Percentiles rank a stretch among this genome's conserved stretches.
phyloP scores from a whole-genome alignment of 2,113 vertebrate genomes.

The Mirounga angustirostris region DNA sequence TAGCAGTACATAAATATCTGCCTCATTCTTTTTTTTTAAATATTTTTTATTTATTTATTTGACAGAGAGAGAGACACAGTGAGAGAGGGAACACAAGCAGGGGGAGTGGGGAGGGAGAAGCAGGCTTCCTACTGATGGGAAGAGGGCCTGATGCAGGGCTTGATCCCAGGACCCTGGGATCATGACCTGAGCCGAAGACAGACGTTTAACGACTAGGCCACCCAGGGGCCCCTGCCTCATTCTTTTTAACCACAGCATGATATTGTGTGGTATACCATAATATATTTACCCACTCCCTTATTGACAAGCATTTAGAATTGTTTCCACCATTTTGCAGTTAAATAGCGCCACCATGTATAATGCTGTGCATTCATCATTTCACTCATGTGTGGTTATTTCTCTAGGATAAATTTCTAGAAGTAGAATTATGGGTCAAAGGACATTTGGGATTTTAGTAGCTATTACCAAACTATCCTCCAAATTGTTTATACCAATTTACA shows the following conservation, averaged over 20 bases:
- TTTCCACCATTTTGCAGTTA: background rate
- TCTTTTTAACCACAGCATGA: conserved; percentile 13
- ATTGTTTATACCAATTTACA: conserved; percentile 30
- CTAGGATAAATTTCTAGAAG: conserved; percentile 1
- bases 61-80: too few species aligned
- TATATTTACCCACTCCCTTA: background rate
- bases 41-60: too few species aligned
- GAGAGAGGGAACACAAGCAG: too few species aligned
- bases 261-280: background rate
- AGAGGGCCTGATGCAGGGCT: too few species aligned
- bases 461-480: background rate
- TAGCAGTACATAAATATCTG: background rate
- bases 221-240: background rate
- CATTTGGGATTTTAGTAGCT: background rate
- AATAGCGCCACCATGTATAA: background rate
- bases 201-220: too few species aligned
- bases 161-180: too few species aligned
- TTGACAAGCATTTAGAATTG: background rate
- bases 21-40: background rate
- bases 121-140: too few species aligned
- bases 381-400: background rate
- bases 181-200: too few species aligned
- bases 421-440: conserved; percentile 36
- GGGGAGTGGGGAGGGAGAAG: too few species aligned
- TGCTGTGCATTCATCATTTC: background rate